Evolutionary conservation across 37 sponge, comb jelly and placozoan species (phyloP).

Genomic region (Tethya wilhelma): DNA sequence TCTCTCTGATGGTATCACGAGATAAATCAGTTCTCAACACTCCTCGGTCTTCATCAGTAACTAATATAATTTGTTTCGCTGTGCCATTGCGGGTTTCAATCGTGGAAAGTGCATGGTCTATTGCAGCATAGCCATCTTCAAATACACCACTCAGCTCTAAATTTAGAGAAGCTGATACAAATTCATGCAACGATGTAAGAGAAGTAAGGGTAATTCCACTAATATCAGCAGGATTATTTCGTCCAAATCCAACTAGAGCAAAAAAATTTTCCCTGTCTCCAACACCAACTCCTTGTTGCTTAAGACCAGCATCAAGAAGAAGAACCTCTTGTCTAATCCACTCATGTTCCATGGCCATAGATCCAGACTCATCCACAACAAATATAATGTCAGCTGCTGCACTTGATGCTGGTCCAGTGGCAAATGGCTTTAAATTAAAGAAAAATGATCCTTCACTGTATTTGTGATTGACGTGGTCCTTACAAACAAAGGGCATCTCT

Average conservation of each 20-base stretch:
- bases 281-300: slow-evolving; percentile 56
- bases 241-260: slow-evolving; percentile 80
- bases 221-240: slow-evolving; percentile 1
- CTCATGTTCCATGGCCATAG: slow-evolving; percentile 68
- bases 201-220: slow-evolving; percentile 43
- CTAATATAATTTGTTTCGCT: slow-evolving; percentile 59
- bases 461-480: background rate
- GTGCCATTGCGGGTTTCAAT: slow-evolving; percentile 36
- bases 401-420: slow-evolving; percentile 18
- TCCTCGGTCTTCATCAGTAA: slow-evolving; percentile 81
- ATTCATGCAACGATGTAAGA: slow-evolving; percentile 22
- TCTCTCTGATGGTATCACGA: slow-evolving; percentile 21
- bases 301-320: slow-evolving; percentile 49
- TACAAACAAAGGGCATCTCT: slow-evolving; percentile 43
- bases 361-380: slow-evolving; percentile 90
- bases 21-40: slow-evolving; percentile 37
- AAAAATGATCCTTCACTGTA: slow-evolving; percentile 39
- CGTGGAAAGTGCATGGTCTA: slow-evolving; percentile 47
- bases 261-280: slow-evolving; percentile 58
- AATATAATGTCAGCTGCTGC: slow-evolving; percentile 80
- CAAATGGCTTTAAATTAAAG: slow-evolving; percentile 9
- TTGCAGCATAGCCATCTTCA: slow-evolving; percentile 88
- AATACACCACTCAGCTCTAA: slow-evolving; percentile 45
- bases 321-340: slow-evolving; percentile 54
- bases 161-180: slow-evolving; percentile 18